A percentile compares a stretch with the other conserved stretches of the same genome.
Conservation (phyloP, 2,113 vertebrate genomes). For the Galbula dea region DNA sequence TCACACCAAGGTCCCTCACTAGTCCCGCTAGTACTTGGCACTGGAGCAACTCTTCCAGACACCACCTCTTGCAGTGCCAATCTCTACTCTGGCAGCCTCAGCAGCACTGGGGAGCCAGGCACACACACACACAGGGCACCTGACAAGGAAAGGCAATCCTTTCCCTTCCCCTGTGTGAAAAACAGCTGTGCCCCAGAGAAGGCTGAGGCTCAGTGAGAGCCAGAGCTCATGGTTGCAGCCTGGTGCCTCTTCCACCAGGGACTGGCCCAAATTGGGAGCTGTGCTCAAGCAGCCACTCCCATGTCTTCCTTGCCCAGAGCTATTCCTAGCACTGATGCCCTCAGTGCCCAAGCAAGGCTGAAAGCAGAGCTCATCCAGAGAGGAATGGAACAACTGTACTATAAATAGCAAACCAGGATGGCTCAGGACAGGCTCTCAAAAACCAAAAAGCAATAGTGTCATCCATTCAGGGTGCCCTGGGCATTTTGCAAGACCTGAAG, state of each 20-base stretch:
- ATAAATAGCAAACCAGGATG: conserved; percentile 52
- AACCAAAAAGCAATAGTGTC: neutral
- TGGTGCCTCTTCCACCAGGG: neutral
- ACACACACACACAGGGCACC: neutral
- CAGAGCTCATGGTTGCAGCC: neutral
- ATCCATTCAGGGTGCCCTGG: neutral
- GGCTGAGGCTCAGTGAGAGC: neutral
- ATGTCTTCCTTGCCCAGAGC: conserved; percentile 11
- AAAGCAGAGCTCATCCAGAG: neutral
- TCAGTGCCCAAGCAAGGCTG: conserved; percentile 30
- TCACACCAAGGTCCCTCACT: neutral
- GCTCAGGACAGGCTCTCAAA: neutral
- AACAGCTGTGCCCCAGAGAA: neutral
- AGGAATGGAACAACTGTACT: conserved; percentile 45
- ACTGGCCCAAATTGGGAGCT: neutral
- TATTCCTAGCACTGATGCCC: conserved; percentile 52
- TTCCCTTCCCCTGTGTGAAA: rapidly evolving
- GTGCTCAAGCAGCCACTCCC: neutral
- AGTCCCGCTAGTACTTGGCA: neutral
- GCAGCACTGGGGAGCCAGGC: neutral
- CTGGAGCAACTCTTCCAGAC: neutral
- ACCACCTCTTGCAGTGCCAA: neutral
- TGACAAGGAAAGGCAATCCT: neutral
- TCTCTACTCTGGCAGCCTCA: neutral
- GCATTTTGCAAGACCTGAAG: neutral